Conservation (phyloP, 2,113 vertebrate genomes). For the Dicentrarchus labrax region DNA sequence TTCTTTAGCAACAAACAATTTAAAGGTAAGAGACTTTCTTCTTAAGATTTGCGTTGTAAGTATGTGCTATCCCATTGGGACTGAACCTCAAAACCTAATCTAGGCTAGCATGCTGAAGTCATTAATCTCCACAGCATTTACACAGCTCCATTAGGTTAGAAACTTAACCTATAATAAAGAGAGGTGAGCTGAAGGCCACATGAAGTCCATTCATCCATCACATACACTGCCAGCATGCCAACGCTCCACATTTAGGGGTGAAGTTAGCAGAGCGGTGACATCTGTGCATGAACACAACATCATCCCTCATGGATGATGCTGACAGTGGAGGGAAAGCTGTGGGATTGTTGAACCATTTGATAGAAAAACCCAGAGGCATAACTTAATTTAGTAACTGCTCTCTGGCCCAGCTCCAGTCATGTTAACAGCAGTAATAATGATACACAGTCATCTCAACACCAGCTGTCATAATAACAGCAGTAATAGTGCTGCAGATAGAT, state of each 20-base stretch:
- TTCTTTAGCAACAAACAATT: not conserved
- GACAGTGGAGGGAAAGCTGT: slow-evolving; percentile 18
- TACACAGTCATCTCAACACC: slow-evolving; percentile 30
- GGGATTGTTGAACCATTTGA: slow-evolving; percentile 11
- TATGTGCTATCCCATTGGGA: not conserved
- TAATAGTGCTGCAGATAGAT: slow-evolving; percentile 15
- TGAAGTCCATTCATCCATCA: slow-evolving; percentile 8
- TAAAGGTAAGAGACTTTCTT: not conserved
- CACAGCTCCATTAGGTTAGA: slow-evolving; percentile 10
- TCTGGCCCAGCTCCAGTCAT: slow-evolving; percentile 25
- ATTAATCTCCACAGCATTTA: slow-evolving; percentile 40
- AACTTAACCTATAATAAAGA: slow-evolving; percentile 17
- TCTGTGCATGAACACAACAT: slow-evolving; percentile 29
- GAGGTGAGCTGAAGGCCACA: slow-evolving; percentile 33
- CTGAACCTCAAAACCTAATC: not conserved
- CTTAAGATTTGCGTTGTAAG: not conserved
- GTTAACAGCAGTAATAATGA: slow-evolving; percentile 54
- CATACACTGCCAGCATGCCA: not conserved
- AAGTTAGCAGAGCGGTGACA: slow-evolving; percentile 31
- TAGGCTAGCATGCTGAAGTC: slow-evolving; percentile 3
- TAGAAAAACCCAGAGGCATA: slow-evolving; percentile 11
- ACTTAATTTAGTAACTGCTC: slow-evolving; percentile 34
- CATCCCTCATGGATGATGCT: slow-evolving; percentile 2
- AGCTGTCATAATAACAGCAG: slow-evolving; percentile 45
- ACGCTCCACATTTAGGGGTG: slow-evolving; percentile 21